Evolutionary conservation across 2,888 invertebrate species (phyloP).

Genomic region (Dorcus hopei): DNA sequence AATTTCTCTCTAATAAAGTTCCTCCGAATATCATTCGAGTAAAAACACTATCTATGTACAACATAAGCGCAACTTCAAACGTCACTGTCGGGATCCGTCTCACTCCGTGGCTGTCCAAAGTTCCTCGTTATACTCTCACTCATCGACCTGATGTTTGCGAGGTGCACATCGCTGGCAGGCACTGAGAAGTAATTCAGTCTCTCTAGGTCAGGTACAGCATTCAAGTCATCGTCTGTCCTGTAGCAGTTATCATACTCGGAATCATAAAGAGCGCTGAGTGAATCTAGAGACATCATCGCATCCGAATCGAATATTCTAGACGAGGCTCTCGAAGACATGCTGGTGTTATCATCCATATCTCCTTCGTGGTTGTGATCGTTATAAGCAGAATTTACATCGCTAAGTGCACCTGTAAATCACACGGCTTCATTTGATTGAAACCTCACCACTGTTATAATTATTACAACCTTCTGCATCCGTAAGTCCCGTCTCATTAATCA

Average conservation of each 20-base stretch:
- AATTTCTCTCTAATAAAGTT: too few relatives aligned
- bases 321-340: conserved; percentile 79
- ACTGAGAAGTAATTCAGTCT: conserved; percentile 50
- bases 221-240: conserved; percentile 52
- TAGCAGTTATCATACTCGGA: conserved; percentile 67
- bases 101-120: conserved; percentile 67
- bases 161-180: conserved; percentile 58
- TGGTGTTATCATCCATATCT: conserved; percentile 66
- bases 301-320: conserved; percentile 77
- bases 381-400: conserved; percentile 82
- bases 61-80: conserved; percentile 45
- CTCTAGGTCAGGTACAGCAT: conserved; percentile 48
- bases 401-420: conserved; percentile 63
- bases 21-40: neutral
- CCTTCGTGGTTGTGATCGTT: conserved; percentile 57
- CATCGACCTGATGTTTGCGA: conserved; percentile 72
- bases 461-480: conserved; percentile 75
- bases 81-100: conserved; percentile 67
- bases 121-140: conserved; percentile 74
- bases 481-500: conserved; percentile 80
- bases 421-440: neutral
- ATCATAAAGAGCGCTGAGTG: conserved; percentile 80
- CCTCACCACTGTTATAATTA: neutral
- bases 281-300: conserved; percentile 73
- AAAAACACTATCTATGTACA: neutral